Conservation (phyloP, 1,140 invertebrate species). For the Aradophagus sp. region DNA sequence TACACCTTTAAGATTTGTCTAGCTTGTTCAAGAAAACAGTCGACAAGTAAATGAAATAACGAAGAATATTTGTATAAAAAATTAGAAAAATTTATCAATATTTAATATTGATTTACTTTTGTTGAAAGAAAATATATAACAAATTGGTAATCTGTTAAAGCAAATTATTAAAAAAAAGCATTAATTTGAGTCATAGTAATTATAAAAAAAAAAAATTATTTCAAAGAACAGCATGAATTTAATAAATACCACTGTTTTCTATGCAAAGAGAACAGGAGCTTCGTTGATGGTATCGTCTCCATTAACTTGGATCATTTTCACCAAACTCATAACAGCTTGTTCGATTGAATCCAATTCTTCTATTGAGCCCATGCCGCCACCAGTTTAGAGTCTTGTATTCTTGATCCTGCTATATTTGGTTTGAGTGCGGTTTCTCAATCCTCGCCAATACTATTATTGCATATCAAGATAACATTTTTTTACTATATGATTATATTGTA, state of each 20-base stretch:
- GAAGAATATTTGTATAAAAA: too few relatives aligned
- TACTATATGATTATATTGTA: background rate
- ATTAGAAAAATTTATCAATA: too few relatives aligned
- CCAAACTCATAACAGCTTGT: background rate
- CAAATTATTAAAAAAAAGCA: too few relatives aligned
- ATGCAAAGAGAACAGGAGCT: background rate
- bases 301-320: background rate
- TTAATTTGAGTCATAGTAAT: too few relatives aligned
- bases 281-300: background rate
- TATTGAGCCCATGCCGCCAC: background rate
- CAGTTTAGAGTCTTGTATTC: background rate
- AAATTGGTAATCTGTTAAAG: too few relatives aligned
- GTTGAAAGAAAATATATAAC: too few relatives aligned
- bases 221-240: too few relatives aligned
- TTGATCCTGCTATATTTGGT: background rate
- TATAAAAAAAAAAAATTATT: too few relatives aligned
- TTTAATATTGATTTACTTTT: too few relatives aligned
- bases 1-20: too few relatives aligned
- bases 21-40: too few relatives aligned
- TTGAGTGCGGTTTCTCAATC: conserved; percentile 1
- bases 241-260: background rate
- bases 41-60: too few relatives aligned
- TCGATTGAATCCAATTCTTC: background rate
- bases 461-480: background rate
- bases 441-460: background rate